Evolutionary conservation across 2,888 invertebrate genomes (phyloP), one percentile per base, ranked within the genome.

Genomic region (Standfussiana lucernea): DNA sequence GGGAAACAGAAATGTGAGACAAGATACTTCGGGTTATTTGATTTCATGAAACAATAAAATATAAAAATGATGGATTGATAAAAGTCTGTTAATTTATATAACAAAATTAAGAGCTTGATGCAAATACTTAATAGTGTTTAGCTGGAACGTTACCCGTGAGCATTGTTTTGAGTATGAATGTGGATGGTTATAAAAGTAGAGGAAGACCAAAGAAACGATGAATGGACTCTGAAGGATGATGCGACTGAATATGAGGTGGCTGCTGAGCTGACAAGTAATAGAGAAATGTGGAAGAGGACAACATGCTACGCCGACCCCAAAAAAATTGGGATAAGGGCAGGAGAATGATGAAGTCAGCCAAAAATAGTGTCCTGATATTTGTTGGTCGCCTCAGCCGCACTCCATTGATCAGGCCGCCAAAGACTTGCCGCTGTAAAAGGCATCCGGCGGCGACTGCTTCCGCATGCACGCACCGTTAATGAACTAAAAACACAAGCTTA

Each of bases 401-500:
- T 91, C 92, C 93, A 95, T 94, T 95, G 95, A 96, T 95, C 94
- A 93, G 85, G 88, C 94, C 95, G 95, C 93, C 95, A 96, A 96
- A 96, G 95, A 91, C 89, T 88, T 90, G 90, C 92, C 93, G 92
- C 92, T 91, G 91, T 92, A 92, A 93, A 94, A 93, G 93, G 90
- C 93, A 95, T 95, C 96, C 96, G 96, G 90, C 95, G 95, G 94
- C 91, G 95, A 92, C 96, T 92, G 93, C 87, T 94, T 95, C 95
- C 95, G 95, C 94, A 87, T 89, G 93, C 91, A 93, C 94, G 95
- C 95, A 95, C 95, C 95, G 95, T 95, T 96, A 95, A 96, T 96
- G 94, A 95, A 95, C 94, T 93, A 94, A 94, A 94, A 93, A 94
- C 92, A 88, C 86, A 87, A 85, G 78, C 75, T 90, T 86, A 90